These are phyloP conservation scores for Synergus gifuensis DNA, from an alignment of 2,888 invertebrate species.

Conservation along the genomic window DNA sequence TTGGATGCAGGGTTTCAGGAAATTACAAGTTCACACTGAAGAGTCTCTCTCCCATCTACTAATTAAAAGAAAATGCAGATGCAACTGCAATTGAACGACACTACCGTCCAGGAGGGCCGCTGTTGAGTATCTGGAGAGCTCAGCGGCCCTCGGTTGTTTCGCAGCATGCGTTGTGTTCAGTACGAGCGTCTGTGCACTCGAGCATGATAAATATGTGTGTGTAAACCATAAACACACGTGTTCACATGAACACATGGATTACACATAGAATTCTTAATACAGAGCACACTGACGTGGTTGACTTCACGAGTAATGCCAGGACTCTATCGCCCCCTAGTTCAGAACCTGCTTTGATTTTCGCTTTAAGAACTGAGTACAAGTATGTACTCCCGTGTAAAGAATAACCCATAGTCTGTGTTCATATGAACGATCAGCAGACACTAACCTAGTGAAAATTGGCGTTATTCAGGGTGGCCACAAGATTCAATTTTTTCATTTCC, in stretches of 20 bases:
- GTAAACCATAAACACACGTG: constrained; percentile 28
- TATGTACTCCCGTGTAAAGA: not conserved
- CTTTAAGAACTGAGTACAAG: constrained; percentile 18
- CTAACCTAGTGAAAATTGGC: not conserved
- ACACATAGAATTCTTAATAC: not conserved
- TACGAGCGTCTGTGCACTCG: constrained; percentile 35
- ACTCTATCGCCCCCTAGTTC: constrained; percentile 61
- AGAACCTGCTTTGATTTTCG: constrained; percentile 58
- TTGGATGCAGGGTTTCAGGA: not conserved
- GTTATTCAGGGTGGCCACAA: too few relatives aligned
- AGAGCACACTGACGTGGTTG: constrained; percentile 42
- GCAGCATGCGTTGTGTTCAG: constrained; percentile 49
- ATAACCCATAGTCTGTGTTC: not conserved
- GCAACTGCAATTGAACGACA: constrained; percentile 53
- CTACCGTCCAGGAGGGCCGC: constrained; percentile 61
- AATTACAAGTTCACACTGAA: not conserved
- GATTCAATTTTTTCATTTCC: too few relatives aligned
- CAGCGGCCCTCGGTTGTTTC: constrained; percentile 50
- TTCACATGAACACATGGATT: constrained; percentile 13
- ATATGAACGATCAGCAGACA: constrained; percentile 14
- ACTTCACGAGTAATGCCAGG: constrained; percentile 61
- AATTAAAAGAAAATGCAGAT: constrained; percentile 15
- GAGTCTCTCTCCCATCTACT: not conserved
- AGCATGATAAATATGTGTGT: constrained; percentile 13
- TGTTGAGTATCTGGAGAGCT: constrained; percentile 61